These are phyloP conservation scores for Chloropsis cyanopogon DNA, from an alignment of 2,113 vertebrate genomes.

Conservation along the genomic window DNA sequence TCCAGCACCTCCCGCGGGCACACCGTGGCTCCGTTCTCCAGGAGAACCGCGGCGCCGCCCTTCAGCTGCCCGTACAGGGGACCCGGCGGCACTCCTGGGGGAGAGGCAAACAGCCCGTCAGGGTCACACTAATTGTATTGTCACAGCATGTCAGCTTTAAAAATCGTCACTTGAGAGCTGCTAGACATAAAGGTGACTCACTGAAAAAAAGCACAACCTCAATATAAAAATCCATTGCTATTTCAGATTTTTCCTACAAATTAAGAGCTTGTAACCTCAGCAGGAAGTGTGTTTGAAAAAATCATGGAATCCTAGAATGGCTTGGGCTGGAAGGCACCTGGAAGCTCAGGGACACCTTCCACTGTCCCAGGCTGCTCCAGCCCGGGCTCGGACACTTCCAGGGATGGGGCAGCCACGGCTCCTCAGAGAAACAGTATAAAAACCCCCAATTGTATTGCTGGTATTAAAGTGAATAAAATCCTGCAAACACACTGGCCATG, in stretches of 20 bases:
- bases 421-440: rapidly evolving
- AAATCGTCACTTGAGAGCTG: rapidly evolving
- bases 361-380: background rate
- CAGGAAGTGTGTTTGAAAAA: background rate
- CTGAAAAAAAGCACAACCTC: background rate
- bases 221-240: rapidly evolving
- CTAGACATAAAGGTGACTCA: rapidly evolving
- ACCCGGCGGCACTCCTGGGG: conserved; percentile 84
- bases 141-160: rapidly evolving
- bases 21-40: conserved; percentile 75
- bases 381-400: background rate
- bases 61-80: conserved; percentile 87
- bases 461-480: background rate
- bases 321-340: background rate
- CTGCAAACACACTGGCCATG: rapidly evolving
- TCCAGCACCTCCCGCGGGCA: conserved; percentile 79
- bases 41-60: conserved; percentile 73
- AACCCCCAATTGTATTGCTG: rapidly evolving
- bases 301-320: rapidly evolving
- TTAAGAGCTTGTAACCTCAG: background rate
- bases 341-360: background rate
- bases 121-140: rapidly evolving
- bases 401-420: background rate
- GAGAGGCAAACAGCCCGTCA: background rate
- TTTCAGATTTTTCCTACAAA: background rate